These are phyloP conservation scores for Beris morrisii DNA, from an alignment of 2,888 invertebrate genomes.

Conservation along the genomic window DNA sequence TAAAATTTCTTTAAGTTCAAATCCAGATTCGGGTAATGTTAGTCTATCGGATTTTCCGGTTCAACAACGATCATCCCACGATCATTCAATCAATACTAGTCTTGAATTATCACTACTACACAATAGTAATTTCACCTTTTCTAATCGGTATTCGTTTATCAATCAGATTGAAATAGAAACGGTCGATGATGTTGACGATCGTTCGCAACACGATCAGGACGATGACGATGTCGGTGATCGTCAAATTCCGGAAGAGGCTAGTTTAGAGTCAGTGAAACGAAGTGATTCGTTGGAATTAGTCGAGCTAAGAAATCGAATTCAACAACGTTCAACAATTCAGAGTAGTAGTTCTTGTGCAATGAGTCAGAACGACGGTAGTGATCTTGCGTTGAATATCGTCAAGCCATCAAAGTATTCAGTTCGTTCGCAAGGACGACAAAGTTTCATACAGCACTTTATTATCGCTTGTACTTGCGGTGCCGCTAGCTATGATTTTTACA, in stretches of 20 bases:
- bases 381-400: not conserved
- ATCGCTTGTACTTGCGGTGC: slow-evolving; percentile 77
- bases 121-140: slow-evolving; percentile 46
- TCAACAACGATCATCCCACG: slow-evolving; percentile 5
- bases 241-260: slow-evolving; percentile 12
- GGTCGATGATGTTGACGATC: slow-evolving; percentile 9
- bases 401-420: slow-evolving; percentile 14
- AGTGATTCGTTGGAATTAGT: slow-evolving; percentile 30
- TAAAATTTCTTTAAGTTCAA: slow-evolving; percentile 42
- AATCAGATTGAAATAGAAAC: slow-evolving; percentile 36
- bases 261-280: slow-evolving; percentile 30
- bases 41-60: slow-evolving; percentile 52
- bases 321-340: not conserved
- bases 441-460: slow-evolving; percentile 63
- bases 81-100: slow-evolving; percentile 44
- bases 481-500: slow-evolving; percentile 73
- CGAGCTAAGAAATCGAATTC: slow-evolving; percentile 23
- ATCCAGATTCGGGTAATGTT: slow-evolving; percentile 55
- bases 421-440: slow-evolving; percentile 43
- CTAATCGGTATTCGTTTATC: slow-evolving; percentile 34
- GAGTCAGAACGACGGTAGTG: slow-evolving; percentile 33
- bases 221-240: not conserved
- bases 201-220: not conserved
- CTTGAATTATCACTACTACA: slow-evolving; percentile 48
- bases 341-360: slow-evolving; percentile 21